Evolutionary conservation across 2,113 vertebrate species (phyloP).

Genomic region (Myanophis thanlyinensis): DNA sequence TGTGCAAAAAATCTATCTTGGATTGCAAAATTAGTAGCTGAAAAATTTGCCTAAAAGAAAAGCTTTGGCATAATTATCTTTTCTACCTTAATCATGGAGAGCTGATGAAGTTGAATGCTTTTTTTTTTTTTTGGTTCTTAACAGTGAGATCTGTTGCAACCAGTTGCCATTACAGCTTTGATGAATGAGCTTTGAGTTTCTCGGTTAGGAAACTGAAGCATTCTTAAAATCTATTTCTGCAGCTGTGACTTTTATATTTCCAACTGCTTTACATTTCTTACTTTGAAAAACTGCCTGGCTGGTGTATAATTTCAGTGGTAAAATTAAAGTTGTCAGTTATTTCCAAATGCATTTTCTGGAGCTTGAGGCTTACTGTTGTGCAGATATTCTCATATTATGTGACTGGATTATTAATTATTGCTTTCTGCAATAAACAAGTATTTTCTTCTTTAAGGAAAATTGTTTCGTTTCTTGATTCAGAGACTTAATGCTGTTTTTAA

Average conservation of each 20-base stretch:
- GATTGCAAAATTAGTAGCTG: neutral
- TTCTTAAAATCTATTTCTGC: neutral
- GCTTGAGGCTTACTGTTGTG: neutral
- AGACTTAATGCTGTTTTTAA: neutral
- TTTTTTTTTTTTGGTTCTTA: neutral
- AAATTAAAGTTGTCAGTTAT: constrained; percentile 1
- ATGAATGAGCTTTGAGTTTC: neutral
- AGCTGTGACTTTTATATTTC: neutral
- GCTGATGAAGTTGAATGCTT: neutral
- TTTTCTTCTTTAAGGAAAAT: neutral
- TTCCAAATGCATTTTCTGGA: neutral
- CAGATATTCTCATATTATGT: neutral
- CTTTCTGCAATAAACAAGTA: neutral
- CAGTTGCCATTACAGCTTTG: neutral
- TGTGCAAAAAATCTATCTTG: too few species aligned
- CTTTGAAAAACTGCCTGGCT: neutral
- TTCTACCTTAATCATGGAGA: too few species aligned
- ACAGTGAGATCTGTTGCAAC: neutral
- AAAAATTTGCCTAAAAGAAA: neutral
- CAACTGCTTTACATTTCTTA: constrained; percentile 4
- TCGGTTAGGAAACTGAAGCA: neutral
- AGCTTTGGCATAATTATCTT: neutral
- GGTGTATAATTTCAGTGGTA: neutral
- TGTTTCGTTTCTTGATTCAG: neutral
- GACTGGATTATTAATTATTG: neutral